Evolutionary conservation across 2,113 vertebrate genomes (phyloP), one percentile per base, ranked within the genome.

Genomic region (Oreocharis arfaki): DNA sequence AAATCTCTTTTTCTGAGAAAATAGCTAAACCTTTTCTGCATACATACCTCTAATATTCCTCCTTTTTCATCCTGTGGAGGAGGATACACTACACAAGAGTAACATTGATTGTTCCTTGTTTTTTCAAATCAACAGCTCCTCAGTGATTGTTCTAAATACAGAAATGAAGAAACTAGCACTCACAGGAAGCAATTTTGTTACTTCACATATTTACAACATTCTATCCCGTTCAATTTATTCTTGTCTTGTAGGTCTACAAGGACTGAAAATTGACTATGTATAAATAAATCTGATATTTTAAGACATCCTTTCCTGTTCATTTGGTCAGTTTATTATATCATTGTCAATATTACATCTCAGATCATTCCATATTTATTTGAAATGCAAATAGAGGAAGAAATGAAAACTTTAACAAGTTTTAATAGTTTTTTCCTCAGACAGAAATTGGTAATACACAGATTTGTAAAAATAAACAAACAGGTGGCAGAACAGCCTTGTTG

Each of bases 391-490:
- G 75, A 70, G 21, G 42, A 89, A 84, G 33, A 88, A 67, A 73
- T 75, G 17, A 61, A 88, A 74, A 93, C 32, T 81, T 82, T 53
- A 93, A 74, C 42, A 89, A 91, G 26, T 73, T 77, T 85, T 71
- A 91, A 90, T 69, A 70, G 22, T 57, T 50, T 64, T 89, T 84
- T 59, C 28, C 24, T 88, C 44, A 77, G 42, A 47, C 9, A 95
- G 70, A 83, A 79, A 50, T 61, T 63, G 74, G 17, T 74, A 90
- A 63, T 46, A 74, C 42, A 63, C 20, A 88, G 37, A 71, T 86
- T 44, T 60, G 23, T 56, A 61, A 89, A 96, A 93, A 92, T 74
- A 91, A 95, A 57, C 64, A 91, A 88, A 74, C 64, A 96, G 84
- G 75, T 89, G 83, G 53, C 27, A 91, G 46, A 85, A 84, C 24